Conservation (phyloP, 1,140 invertebrate genomes). For the Polypedilum pembai region DNA sequence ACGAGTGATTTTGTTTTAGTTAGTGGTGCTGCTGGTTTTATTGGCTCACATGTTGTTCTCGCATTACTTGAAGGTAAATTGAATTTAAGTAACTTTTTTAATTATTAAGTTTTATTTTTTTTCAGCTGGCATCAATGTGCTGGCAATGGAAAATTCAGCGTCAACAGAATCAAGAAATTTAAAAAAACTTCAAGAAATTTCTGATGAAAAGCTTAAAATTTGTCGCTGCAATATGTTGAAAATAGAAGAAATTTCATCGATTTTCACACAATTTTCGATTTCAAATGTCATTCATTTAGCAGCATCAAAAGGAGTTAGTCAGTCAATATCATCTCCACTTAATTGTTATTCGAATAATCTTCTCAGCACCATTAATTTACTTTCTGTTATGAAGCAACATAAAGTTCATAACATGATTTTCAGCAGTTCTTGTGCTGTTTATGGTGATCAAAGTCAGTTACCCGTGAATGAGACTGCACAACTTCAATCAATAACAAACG, state of each 20-base stretch:
- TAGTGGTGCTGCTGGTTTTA: slow-evolving; percentile 95
- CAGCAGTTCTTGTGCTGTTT: slow-evolving; percentile 94
- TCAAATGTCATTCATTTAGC: slow-evolving; percentile 88
- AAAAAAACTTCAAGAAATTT: neutral
- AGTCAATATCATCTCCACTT: slow-evolving; percentile 81
- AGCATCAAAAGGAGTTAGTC: slow-evolving; percentile 90
- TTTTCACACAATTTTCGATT: neutral
- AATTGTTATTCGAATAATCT: slow-evolving; percentile 84
- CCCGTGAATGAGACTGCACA: slow-evolving; percentile 80
- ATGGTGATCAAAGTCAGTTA: slow-evolving; percentile 77
- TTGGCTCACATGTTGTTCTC: slow-evolving; percentile 90
- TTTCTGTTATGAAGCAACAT: slow-evolving; percentile 72
- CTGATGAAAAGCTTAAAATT: neutral
- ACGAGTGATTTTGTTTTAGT: slow-evolving; percentile 53
- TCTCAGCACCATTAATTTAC: slow-evolving; percentile 72
- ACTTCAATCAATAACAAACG: slow-evolving; percentile 82
- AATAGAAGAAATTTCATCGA: neutral
- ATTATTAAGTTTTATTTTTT: neutral
- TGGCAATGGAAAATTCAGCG: neutral
- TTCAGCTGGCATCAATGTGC: neutral
- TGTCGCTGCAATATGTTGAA: neutral
- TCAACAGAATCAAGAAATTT: neutral
- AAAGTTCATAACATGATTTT: slow-evolving; percentile 71
- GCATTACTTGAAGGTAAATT: slow-evolving; percentile 51
- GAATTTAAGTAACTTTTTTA: neutral